Conservation (phyloP, 2,113 vertebrate species). For the Tragelaphus buxtoni region DNA sequence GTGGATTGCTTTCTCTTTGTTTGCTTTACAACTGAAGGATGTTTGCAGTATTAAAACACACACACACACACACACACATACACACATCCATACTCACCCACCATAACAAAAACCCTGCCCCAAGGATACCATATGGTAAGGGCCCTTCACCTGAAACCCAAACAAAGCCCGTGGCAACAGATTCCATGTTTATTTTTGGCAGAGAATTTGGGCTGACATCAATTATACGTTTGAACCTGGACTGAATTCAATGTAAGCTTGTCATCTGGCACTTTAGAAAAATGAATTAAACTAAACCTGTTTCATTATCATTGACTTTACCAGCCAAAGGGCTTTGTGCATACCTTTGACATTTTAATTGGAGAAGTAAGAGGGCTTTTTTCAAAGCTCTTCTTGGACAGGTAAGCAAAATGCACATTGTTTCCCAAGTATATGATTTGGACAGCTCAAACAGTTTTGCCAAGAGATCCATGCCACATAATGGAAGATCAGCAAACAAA, state of each 20-base stretch:
- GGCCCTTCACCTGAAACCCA: slow-evolving; percentile 68
- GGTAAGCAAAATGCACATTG: slow-evolving; percentile 25
- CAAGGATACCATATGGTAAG: slow-evolving; percentile 74
- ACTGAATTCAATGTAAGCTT: slow-evolving; percentile 55
- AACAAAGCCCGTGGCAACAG: slow-evolving; percentile 71
- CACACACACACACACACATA: background rate
- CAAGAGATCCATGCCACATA: background rate
- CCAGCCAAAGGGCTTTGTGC: slow-evolving; percentile 32
- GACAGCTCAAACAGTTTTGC: background rate
- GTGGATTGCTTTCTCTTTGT: slow-evolving; percentile 61
- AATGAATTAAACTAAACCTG: slow-evolving; percentile 54
- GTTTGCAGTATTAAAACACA: slow-evolving; percentile 54
- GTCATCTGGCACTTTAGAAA: slow-evolving; percentile 47
- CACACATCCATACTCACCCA: background rate
- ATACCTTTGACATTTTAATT: slow-evolving; percentile 52
- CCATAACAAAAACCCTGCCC: slow-evolving; percentile 56
- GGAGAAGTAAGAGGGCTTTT: background rate
- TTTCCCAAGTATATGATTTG: background rate
- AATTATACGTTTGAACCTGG: slow-evolving; percentile 63
- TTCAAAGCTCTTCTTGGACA: background rate
- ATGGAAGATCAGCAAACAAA: background rate
- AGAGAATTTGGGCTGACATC: slow-evolving; percentile 43
- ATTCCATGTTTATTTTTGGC: slow-evolving; percentile 52
- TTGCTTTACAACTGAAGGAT: slow-evolving; percentile 60
- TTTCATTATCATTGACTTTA: slow-evolving; percentile 42